Conservation (phyloP, 2,113 vertebrate genomes). For the Solea senegalensis region DNA sequence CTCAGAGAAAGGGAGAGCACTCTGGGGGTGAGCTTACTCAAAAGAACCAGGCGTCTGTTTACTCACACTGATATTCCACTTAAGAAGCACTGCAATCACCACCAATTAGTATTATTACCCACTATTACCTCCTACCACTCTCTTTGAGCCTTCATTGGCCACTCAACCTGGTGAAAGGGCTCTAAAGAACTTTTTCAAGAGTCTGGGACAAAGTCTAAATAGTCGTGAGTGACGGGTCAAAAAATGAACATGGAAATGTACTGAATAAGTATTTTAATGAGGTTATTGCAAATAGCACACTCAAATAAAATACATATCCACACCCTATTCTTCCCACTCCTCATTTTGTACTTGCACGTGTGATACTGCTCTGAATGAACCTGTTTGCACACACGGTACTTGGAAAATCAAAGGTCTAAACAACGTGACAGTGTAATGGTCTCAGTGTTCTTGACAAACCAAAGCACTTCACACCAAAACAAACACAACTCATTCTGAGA, state of each 20-base stretch:
- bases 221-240: constrained; percentile 11
- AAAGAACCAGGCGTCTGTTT: constrained; percentile 72
- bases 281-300: background rate
- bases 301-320: constrained; percentile 4
- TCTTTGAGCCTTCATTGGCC: constrained; percentile 57
- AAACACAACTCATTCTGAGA: constrained; percentile 20
- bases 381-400: constrained; percentile 19
- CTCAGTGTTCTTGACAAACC: constrained; percentile 13
- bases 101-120: constrained; percentile 77
- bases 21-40: constrained; percentile 66
- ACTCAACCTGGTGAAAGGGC: constrained; percentile 47
- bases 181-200: constrained; percentile 44
- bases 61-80: constrained; percentile 71
- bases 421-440: constrained; percentile 21
- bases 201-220: constrained; percentile 1
- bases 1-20: constrained; percentile 67
- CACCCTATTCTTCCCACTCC: background rate
- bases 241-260: constrained; percentile 36
- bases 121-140: constrained; percentile 58
- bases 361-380: background rate
- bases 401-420: constrained; percentile 32
- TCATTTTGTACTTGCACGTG: background rate
- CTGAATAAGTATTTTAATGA: constrained; percentile 1
- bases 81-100: constrained; percentile 61
- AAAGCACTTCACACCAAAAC: constrained; percentile 46